Evolutionary conservation across 2,113 vertebrate species (phyloP).

Genomic region (Ictalurus furcatus): DNA sequence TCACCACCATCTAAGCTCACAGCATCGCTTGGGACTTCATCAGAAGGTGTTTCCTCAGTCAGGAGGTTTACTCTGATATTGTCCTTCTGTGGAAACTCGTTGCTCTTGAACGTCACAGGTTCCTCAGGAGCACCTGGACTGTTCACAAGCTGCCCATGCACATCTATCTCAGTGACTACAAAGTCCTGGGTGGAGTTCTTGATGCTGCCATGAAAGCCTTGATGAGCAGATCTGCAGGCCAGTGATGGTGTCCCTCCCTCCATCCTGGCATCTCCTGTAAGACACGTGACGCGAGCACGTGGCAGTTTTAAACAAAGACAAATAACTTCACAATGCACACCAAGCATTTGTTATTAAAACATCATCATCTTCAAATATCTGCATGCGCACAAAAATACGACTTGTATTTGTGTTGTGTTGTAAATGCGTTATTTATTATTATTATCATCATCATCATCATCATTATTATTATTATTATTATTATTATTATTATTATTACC

Average conservation of each 20-base stretch:
- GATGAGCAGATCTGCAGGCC: conserved; percentile 76
- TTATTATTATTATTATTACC: too few relatives aligned
- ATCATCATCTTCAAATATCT: neutral
- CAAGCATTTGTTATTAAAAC: neutral
- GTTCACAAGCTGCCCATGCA: conserved; percentile 59
- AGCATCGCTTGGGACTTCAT: neutral
- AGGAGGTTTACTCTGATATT: neutral
- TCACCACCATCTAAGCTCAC: neutral
- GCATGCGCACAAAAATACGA: too few relatives aligned
- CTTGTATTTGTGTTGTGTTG: neutral
- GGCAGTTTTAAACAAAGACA: neutral
- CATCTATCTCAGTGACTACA: conserved; percentile 85
- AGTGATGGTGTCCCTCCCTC: conserved; percentile 55
- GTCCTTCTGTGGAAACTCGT: neutral
- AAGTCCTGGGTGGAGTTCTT: conserved; percentile 87
- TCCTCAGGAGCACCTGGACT: neutral
- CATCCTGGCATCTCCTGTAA: conserved; percentile 31
- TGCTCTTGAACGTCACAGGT: neutral
- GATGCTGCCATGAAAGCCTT: conserved; percentile 85
- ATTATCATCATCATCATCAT: too few relatives aligned
- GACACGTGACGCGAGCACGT: neutral
- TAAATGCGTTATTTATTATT: too few relatives aligned
- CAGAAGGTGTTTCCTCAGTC: neutral
- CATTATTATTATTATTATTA: too few relatives aligned
- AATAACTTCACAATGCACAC: too few relatives aligned